Evolutionary conservation across 2,113 vertebrate genomes (phyloP).

Genomic region (human (Homo sapiens)): DNA sequence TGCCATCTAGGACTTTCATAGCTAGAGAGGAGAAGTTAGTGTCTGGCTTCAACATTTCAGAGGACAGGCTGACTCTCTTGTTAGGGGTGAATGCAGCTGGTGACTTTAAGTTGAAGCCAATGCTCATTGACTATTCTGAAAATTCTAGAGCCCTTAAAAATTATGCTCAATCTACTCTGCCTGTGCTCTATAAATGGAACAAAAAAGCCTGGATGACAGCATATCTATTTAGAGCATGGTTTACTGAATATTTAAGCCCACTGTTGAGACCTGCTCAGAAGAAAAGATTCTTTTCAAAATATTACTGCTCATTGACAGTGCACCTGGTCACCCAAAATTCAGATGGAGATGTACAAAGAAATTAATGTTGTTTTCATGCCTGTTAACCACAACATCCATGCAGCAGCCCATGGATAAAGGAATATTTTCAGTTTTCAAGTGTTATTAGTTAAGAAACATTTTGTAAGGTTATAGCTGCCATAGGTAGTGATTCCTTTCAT

Average conservation of each 20-base stretch:
- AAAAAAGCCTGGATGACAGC: not conserved
- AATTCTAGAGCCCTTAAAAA: not conserved
- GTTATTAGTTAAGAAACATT: no score
- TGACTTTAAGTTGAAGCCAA: not conserved
- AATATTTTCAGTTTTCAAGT: no score
- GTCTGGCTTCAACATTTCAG: not conserved
- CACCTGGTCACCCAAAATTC: no score
- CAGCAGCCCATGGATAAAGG: no score
- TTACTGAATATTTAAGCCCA: not conserved
- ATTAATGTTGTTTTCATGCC: no score
- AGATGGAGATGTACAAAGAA: no score
- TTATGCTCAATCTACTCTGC: not conserved
- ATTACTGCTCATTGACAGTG: not conserved
- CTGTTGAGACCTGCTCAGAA: not conserved
- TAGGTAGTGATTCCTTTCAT: no score
- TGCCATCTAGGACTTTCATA: not conserved
- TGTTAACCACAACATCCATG: no score
- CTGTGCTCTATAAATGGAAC: not conserved
- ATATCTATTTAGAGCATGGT: not conserved
- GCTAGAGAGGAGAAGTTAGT: not conserved
- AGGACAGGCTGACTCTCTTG: not conserved
- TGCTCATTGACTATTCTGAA: not conserved
- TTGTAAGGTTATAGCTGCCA: no score
- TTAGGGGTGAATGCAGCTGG: not conserved
- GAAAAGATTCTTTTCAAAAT: not conserved